Evolutionary conservation across 2,888 invertebrate genomes (phyloP), one percentile per base, ranked within the genome.

Genomic region (Mermis nigrescens): DNA sequence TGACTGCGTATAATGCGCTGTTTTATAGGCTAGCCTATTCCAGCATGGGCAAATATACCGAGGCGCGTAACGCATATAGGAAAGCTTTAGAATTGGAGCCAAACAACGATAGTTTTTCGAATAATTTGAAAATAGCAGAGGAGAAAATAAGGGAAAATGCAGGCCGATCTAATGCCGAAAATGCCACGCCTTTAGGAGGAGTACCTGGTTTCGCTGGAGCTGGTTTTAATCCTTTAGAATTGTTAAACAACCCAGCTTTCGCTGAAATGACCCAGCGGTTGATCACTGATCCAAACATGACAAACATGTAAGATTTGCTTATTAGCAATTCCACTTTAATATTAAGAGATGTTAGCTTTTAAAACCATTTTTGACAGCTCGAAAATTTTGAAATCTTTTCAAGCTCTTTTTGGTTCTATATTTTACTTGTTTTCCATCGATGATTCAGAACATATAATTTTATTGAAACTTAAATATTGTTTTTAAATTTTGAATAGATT

Each of bases 81-180:
- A 85, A 84, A 68, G 95, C 95, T 1, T 76, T 87, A 45, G 83
- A 86, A 70, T 77, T 92, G 63, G 95, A 98, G 70, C 92, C 95
- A 0, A 83, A 83, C 51, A 95, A 94, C 75, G 84, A 85, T 63
- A 86, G 85, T 66, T 91, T 90, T 73, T 81, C 82, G 63, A 85
- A 83, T 71, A 92, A 92, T 77, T 76, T 92, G 64, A 81, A 82
- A 66, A 79, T 89, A 48, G 83, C 88, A 0, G 84, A 88, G 69
- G 84, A 87, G 68, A 78, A 79, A 66, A 63, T 77, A 28, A 4
- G 31, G 3, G 31, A 27, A 27, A 24, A 19, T 7, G 7, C 7
- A 38, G 38, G 38, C 19, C 38, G 38, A 38, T 19, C 38, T 7
- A 19, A 19, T 52, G 29, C 55, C 15, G 29, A 22, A 7, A 4